Base-by-base conservation (phyloP, 1,140 invertebrate genomes). In the Chrysopa pallens region DNA sequence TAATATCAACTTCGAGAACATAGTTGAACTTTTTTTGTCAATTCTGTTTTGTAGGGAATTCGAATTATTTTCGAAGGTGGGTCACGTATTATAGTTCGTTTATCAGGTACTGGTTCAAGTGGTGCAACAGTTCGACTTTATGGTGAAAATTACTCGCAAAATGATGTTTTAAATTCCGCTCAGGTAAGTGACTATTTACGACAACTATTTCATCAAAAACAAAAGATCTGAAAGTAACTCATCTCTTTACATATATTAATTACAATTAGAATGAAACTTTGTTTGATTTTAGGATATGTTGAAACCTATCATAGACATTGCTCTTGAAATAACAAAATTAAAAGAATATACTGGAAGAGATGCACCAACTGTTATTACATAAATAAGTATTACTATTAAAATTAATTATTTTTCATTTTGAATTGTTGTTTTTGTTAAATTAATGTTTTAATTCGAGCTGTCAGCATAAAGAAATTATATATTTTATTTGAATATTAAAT, bases 41-140 rank as follows among this genome's bases (percentile, higher is more conserved):
- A 49, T 47, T 43, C 31, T 33, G 8, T 33, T 48, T 59, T 67
- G 13, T 61, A 94, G 85, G 95, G 95, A 48, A 69, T 98, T 23
- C 72, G 93, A 48, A 78, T 99, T 38, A 69, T 96, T 35, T 97
- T 98, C 59, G 76, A 80, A 49, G 91, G 97, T 63, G 90, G 88
- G 28, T 93, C 91, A 2, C 72, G 95, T 33, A 76, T 98, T 48
- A 82, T 99, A 43, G 82, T 85, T 60, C 75, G 96, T 38, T 69
- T 99, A 36, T 96, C 91, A 60, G 96, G 96, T 39, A 99, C 96
- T 6, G 96, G 96, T 47, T 95, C 90, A 60, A 84, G 83, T 43
- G 94, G 95, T 6, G 94, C 94, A 11, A 98, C 96, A 11, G 84
- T 99, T 49, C 74, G 95, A 42, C 55, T 98, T 15, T 98, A 98